Evolutionary conservation across 1,140 invertebrate species (phyloP).

Genomic region (Solen grandis): DNA sequence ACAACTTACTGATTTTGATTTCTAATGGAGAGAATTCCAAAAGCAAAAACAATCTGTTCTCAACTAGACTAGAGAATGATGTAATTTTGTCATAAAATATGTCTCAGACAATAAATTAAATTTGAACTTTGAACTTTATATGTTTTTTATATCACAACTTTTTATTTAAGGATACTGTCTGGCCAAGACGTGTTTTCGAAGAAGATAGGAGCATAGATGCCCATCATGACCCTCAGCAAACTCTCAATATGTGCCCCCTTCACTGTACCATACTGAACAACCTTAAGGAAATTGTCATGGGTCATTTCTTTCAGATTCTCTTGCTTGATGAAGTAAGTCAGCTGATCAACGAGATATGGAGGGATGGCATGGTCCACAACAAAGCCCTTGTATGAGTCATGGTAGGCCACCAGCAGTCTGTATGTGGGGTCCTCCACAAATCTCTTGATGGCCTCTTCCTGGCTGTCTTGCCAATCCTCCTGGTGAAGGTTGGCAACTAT

Average conservation of each 20-base stretch:
- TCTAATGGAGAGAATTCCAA: background rate
- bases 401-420: conserved; percentile 75
- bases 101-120: background rate
- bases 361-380: conserved; percentile 74
- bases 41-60: background rate
- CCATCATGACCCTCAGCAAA: conserved; percentile 79
- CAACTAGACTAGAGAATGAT: background rate
- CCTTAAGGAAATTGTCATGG: conserved; percentile 74
- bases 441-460: conserved; percentile 70
- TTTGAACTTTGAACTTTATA: too few species aligned
- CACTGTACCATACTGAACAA: conserved; percentile 79
- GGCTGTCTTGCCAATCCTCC: conserved; percentile 72
- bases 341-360: conserved; percentile 69
- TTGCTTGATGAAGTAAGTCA: conserved; percentile 80
- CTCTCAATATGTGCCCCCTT: conserved; percentile 77
- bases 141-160: too few species aligned
- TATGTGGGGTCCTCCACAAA: conserved; percentile 70
- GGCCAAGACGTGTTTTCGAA: conserved; percentile 81
- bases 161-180: conserved; percentile 81
- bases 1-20: background rate
- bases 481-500: conserved; percentile 66
- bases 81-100: background rate
- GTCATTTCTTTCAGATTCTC: conserved; percentile 67
- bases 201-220: conserved; percentile 81
- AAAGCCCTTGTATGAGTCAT: conserved; percentile 73